Percentiles rank a stretch among this genome's conserved stretches.
These are phyloP conservation scores for Monochamus saltuarius DNA, from an alignment of 1,140 invertebrate genomes.

Conservation along the genomic window DNA sequence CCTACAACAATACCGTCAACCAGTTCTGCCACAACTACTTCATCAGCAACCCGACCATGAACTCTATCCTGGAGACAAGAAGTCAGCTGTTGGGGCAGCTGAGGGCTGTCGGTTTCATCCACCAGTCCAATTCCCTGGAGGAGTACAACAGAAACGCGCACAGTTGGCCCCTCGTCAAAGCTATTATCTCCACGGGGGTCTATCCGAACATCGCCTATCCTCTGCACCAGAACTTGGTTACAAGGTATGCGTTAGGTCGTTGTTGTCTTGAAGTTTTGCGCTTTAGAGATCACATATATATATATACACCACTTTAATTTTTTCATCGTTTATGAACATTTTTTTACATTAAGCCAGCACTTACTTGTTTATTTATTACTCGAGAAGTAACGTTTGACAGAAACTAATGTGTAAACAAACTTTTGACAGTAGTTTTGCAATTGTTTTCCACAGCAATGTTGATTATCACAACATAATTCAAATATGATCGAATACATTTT, in stretches of 20 bases:
- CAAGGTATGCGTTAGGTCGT: constrained; percentile 34
- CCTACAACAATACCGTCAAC: constrained; percentile 58
- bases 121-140: constrained; percentile 70
- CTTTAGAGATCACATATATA: too few relatives aligned
- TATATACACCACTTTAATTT: too few relatives aligned
- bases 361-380: too few relatives aligned
- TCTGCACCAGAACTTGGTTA: constrained; percentile 23
- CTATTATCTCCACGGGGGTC: constrained; percentile 79
- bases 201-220: constrained; percentile 83
- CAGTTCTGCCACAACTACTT: constrained; percentile 79
- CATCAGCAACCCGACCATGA: constrained; percentile 81
- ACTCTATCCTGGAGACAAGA: constrained; percentile 78
- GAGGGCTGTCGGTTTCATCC: constrained; percentile 81
- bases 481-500: too few relatives aligned
- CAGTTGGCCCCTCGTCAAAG: constrained; percentile 91
- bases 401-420: too few relatives aligned
- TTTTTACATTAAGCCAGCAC: too few relatives aligned
- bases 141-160: constrained; percentile 83
- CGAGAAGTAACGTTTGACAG: too few relatives aligned
- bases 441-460: too few relatives aligned
- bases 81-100: constrained; percentile 82
- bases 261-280: too few relatives aligned
- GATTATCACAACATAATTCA: too few relatives aligned
- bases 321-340: too few relatives aligned
- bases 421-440: too few relatives aligned